phyloP scores from a whole-genome alignment of 2,888 invertebrate genomes.

The Morpho helenor region DNA sequence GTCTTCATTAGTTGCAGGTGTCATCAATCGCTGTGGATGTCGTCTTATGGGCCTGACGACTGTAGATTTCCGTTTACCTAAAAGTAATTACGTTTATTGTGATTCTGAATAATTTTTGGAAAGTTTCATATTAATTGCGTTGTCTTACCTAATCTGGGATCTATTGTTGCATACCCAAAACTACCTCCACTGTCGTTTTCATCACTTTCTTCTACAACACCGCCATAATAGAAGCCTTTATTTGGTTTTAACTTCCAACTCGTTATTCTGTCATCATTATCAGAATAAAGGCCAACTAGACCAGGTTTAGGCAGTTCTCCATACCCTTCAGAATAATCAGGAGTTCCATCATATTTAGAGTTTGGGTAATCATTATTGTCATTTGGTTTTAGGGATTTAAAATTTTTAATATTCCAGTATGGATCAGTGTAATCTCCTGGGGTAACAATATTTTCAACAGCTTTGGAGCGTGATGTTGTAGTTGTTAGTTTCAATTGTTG shows the following conservation, averaged over 20 bases:
- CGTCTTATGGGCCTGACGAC: conserved; percentile 29
- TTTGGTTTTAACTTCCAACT: conserved; percentile 41
- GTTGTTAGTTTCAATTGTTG: conserved; percentile 33
- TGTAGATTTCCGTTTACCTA: conserved; percentile 29
- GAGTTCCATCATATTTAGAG: conserved; percentile 36
- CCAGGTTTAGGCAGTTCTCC: conserved; percentile 62
- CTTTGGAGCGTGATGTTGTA: conserved; percentile 28
- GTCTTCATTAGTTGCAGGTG: conserved; percentile 36
- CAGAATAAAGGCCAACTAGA: conserved; percentile 60
- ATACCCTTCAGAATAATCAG: conserved; percentile 52
- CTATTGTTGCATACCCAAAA: conserved; percentile 60
- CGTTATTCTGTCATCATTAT: conserved; percentile 39
- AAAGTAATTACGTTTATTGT: conserved; percentile 3
- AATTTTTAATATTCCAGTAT: conserved; percentile 64
- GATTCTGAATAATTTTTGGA: background rate
- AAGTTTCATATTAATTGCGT: background rate
- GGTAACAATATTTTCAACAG: conserved; percentile 40
- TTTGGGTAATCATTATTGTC: conserved; percentile 22
- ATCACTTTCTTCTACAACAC: conserved; percentile 34
- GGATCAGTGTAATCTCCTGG: conserved; percentile 53
- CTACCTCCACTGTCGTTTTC: conserved; percentile 43
- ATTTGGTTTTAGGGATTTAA: conserved; percentile 38
- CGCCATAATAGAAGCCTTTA: conserved; percentile 33
- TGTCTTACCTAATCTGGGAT: conserved; percentile 55
- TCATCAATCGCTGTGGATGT: conserved; percentile 42